Evolutionary conservation across 2,888 invertebrate species (phyloP), one percentile per base, ranked within the genome.

Genomic region (Melitaea athalia): DNA sequence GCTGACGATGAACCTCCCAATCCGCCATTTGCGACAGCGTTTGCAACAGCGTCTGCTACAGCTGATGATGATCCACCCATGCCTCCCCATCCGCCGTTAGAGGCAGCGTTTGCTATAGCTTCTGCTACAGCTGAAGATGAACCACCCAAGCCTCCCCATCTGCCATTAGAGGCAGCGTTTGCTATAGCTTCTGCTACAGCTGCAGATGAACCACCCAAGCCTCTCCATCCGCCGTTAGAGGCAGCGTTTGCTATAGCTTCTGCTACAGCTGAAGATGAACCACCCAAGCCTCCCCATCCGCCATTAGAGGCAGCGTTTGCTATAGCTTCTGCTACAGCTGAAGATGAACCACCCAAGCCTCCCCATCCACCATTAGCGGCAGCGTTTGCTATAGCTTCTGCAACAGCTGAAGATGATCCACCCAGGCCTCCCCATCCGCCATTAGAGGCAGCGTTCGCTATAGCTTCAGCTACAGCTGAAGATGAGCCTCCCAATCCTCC

Each of bases 11-110:
- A 11, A 52, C 68, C 52, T 12, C 17, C 24, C 24, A 12, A 53
- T 33, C 53, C 53, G 14, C 53, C 31, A 14, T n/a, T 14, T n/a
- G 33, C 12, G 0, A 6, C 14, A 53, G 53, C 53, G 7, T 53
- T 53, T 11, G 53, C 53, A 7, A 14, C 6, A 33, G 53, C 53
- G 7, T 53, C 53, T 14, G 53, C 53, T 53, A 17, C 11, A 14
- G 53, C 24, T 17, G 53, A 53, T 0, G 53, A 53, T 24, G 10
- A 1, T 0, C 24, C 31, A 0, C 53, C 53, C 49, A 50, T n/a
- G 11, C 59, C 63, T n/a, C 42, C 60, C 59, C 31, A 53, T 53
- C 53, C 31, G 38, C 72, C 72, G 1, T 33, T 69, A 0, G 68
- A 67, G 14, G 11, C 45, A 38, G 60, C 53, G 2, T 55, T 55